Conservation (phyloP, 2,888 invertebrate genomes). For the Polyommatus icarus region DNA sequence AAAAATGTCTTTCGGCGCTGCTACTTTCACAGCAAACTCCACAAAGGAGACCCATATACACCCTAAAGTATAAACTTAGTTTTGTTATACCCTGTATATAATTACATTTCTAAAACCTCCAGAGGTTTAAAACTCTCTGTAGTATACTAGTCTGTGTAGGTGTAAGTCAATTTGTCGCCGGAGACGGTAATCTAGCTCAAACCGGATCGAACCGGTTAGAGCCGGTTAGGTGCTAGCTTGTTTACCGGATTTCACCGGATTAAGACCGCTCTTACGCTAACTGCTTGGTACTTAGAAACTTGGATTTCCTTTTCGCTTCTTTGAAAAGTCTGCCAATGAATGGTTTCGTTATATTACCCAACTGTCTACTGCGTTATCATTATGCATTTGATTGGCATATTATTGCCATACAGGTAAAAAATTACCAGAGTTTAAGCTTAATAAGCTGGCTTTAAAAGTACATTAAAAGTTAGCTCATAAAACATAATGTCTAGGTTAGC, state of each 20-base stretch:
- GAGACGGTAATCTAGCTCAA: constrained; percentile 59
- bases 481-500: neutral
- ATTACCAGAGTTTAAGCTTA: too few species aligned
- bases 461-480: neutral
- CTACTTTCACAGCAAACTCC: too few species aligned
- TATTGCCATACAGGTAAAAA: too few species aligned
- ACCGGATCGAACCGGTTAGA: constrained; percentile 58
- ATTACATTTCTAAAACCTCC: neutral
- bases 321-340: neutral
- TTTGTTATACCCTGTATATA: too few species aligned
- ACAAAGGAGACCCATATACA: too few species aligned
- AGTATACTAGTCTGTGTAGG: neutral
- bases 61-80: too few species aligned
- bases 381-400: too few species aligned
- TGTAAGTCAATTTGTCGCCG: constrained; percentile 35
- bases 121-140: neutral
- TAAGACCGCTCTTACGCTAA: neutral
- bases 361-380: too few species aligned
- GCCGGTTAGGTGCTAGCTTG: constrained; percentile 55
- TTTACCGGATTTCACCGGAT: constrained; percentile 50
- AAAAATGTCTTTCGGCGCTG: too few species aligned
- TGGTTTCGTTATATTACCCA: neutral
- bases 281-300: neutral
- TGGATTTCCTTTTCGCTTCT: neutral
- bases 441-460: too few species aligned